Conservation (phyloP, 2,888 invertebrate genomes). For the Cenopis cana region DNA sequence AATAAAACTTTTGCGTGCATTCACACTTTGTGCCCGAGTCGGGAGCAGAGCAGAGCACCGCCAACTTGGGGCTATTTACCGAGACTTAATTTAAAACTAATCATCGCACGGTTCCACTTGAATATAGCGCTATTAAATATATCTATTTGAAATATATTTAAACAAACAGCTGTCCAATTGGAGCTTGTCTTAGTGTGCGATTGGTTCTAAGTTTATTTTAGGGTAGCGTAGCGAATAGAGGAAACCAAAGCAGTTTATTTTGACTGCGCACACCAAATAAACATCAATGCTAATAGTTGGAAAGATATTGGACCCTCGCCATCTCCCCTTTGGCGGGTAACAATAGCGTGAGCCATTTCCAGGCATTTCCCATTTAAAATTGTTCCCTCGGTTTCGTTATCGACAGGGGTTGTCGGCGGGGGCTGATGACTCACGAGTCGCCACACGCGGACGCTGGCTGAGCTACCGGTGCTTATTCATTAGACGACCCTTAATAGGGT, state of each 20-base stretch:
- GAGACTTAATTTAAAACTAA: constrained; percentile 55
- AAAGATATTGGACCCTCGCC: constrained; percentile 69
- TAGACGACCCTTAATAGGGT: neutral
- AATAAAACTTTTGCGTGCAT: constrained; percentile 63
- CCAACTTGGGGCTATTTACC: constrained; percentile 55
- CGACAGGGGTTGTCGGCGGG: constrained; percentile 55
- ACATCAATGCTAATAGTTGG: constrained; percentile 73
- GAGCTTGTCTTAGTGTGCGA: constrained; percentile 32
- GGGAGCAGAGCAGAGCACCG: constrained; percentile 50
- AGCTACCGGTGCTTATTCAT: neutral
- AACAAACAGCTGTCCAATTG: neutral
- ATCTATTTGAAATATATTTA: neutral
- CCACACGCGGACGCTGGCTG: constrained; percentile 4
- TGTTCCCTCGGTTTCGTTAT: constrained; percentile 77
- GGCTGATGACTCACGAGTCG: constrained; percentile 37
- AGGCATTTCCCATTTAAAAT: constrained; percentile 81
- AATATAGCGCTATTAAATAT: neutral
- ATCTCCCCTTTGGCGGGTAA: constrained; percentile 76
- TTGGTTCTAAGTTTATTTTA: constrained; percentile 50
- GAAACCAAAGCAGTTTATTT: constrained; percentile 62
- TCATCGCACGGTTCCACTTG: constrained; percentile 15
- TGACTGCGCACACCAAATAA: constrained; percentile 76
- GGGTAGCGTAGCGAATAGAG: constrained; percentile 43
- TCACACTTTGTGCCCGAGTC: constrained; percentile 54
- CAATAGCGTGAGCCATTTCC: constrained; percentile 81